Evolutionary conservation across 2,888 invertebrate species (phyloP), one percentile per base, ranked within the genome.

Genomic region (Orchestes rusci): DNA sequence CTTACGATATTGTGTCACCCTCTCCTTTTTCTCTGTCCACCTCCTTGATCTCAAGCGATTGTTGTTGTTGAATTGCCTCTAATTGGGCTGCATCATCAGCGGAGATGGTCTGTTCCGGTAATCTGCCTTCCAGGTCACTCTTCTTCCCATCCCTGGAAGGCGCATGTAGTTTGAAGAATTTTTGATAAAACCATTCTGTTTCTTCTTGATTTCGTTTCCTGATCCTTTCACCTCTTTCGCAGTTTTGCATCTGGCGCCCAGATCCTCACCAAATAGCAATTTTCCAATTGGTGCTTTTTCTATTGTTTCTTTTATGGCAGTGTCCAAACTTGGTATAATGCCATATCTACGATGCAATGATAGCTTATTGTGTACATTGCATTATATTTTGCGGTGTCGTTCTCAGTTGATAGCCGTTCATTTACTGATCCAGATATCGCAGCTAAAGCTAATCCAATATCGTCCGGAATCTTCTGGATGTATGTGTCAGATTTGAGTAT

Each of bases 291-390:
- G 39, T 16, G 39, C 39, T 15, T 39, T 39, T 31, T 39, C 31
- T 12, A 39, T 39, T 31, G 39, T 31, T 39, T 39, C 31, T 33
- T 32, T 39, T 4, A 39, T 39, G n/a, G 10, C 13, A 23, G 19
- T 12, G 27, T 39, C 39, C 16, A 39, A 16, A 16, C 31, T 39
- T 39, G 39, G 39, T 31, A 32, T 15, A 31, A 39, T 39, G 29
- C 17, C 31, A 19, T 39, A 39, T 12, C 31, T 39, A 17, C 39
- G 29, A 31, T 39, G 39, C n/a, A 29, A 5, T 8, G 39, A 39
- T 27, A 39, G 31, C 18, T 39, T 39, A 39, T 39, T 32, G 16
- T 39, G 39, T 7, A 39, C 31, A 39, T 39, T 39, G 31, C 39
- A 31, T 18, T 31, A 32, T 39, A 39, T 39, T 39, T 35, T 10